Base-by-base conservation (phyloP, 2,113 vertebrate genomes). In the Sinocyclocheilus anshuiensis region DNA sequence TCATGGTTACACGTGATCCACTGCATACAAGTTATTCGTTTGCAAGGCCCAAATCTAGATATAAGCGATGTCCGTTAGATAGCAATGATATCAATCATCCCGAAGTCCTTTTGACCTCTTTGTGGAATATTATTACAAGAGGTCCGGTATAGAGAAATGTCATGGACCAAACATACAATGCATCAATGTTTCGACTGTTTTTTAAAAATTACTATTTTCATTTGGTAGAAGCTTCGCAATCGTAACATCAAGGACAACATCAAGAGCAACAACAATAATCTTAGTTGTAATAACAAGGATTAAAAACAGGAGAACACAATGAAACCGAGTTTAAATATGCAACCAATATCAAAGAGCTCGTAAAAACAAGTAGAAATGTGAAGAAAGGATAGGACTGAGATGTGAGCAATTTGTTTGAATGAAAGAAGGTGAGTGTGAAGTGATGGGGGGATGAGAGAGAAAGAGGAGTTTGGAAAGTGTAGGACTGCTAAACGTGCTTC, bases 211-310 rank as follows among this genome's bases (percentile, higher is more conserved):
- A 36, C 90, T 90, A 50, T 89, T 94, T 90, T 93, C 91, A 92
- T 94, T 95, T 95, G 94, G 94, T 95, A 93, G 91, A 95, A 94
- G 93, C 94, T 94, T 93, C 88, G 93, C 89, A 84, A 93, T 90
- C n/a, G n/a, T n/a, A n/a, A n/a, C n/a, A n/a, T n/a, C 88, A 88
- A 93, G 87, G 93, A 94, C 91, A 74, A 90, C 91, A 88, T 92
- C 90, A 89, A 94, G 92, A 92, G 91, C 85, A 87, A 93, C 91
- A 88, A 93, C 91, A 88, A 93, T 89, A 93, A 94, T 90, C 87
- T 90, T 89, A 91, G 86, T 89, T 55, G 87, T 91, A 91, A 91
- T 92, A 90, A 92, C 92, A 91, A 89, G 77, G 78, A 90, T 84
- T 90, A 88, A 91, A 90, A 91, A 89, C 92, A 93, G 90, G 10